These are phyloP conservation scores for Carollia perspicillata DNA, from an alignment of 2,113 vertebrate genomes.

Conservation along the genomic window DNA sequence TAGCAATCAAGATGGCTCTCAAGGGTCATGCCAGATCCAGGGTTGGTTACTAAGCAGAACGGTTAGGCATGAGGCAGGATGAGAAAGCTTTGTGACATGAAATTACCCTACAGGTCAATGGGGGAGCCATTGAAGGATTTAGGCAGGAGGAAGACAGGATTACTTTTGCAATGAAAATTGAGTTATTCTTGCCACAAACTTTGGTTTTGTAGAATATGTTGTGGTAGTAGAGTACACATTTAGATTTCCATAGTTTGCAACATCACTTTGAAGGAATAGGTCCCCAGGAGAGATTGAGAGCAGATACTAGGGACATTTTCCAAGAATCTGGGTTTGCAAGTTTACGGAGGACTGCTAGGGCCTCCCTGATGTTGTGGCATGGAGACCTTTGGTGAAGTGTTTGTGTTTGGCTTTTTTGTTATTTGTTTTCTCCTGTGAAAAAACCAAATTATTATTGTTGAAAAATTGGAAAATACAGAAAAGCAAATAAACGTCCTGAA, in stretches of 20 bases:
- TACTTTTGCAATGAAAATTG: background rate
- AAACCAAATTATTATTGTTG: background rate
- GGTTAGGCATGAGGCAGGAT: background rate
- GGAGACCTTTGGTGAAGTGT: background rate
- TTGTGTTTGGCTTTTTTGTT: background rate
- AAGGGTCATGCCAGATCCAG: background rate
- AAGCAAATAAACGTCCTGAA: constrained; percentile 19
- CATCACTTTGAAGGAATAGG: background rate
- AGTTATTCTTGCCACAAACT: background rate
- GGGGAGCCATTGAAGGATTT: background rate
- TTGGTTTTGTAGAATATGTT: background rate
- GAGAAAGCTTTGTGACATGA: background rate
- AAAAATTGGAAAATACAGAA: background rate
- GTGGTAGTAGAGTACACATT: background rate
- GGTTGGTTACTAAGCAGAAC: background rate
- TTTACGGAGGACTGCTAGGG: background rate
- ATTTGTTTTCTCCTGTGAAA: constrained; percentile 33
- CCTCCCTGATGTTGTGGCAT: background rate
- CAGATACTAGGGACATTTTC: background rate
- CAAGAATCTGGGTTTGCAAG: background rate
- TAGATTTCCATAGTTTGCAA: background rate
- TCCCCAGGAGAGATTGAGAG: background rate
- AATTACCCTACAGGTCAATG: background rate
- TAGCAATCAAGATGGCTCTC: background rate
- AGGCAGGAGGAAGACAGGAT: background rate